A percentile compares a stretch with the other conserved stretches of the same genome.
Evolutionary conservation across 2,888 invertebrate genomes (phyloP).

Genomic region (Bembecia ichneumoniformis): DNA sequence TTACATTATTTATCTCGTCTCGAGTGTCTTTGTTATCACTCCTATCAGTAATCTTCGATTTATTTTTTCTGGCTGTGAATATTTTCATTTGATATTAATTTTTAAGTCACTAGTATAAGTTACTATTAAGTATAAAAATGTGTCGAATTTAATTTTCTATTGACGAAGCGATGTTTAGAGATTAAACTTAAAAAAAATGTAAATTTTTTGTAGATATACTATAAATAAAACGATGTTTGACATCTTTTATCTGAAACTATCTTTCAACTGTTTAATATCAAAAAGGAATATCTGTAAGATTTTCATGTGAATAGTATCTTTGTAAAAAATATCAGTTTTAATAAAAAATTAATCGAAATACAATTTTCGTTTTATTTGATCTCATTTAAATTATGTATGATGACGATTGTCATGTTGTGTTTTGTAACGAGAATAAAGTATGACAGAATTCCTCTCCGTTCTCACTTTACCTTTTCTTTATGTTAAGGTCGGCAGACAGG

Average conservation of each 20-base stretch:
- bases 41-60: no score
- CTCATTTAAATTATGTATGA: background rate
- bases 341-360: constrained; percentile 36
- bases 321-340: constrained; percentile 59
- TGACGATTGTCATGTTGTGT: no score
- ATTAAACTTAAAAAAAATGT: constrained; percentile 21
- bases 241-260: constrained; percentile 60
- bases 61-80: constrained; percentile 38
- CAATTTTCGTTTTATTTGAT: constrained; percentile 4
- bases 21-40: no score
- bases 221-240: constrained; percentile 47
- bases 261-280: constrained; percentile 62
- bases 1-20: no score
- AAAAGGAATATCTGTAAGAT: constrained; percentile 45
- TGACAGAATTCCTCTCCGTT: no score
- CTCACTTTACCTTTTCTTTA: no score
- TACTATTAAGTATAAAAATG: constrained; percentile 9
- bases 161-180: background rate
- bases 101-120: constrained; percentile 3
- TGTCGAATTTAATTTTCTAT: constrained; percentile 33
- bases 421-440: no score
- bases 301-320: constrained; percentile 65
- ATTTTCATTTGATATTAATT: constrained; percentile 9
- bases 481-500: no score
- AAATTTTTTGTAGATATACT: constrained; percentile 31